Conservation (phyloP, 2,888 invertebrate genomes). For the Hedya salicella region DNA sequence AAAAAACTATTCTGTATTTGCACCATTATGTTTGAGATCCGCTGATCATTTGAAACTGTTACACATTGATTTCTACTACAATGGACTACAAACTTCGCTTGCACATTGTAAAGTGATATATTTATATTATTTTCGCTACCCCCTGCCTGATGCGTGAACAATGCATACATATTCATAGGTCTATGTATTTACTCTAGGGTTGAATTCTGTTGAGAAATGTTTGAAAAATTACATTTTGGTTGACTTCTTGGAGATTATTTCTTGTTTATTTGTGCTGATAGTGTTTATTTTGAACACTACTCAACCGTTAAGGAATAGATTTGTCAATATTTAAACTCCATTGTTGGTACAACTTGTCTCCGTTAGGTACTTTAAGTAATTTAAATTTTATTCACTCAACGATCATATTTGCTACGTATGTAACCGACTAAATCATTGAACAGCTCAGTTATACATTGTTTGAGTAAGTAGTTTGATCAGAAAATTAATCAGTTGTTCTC, state of each 20-base stretch:
- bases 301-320: slow-evolving; percentile 37
- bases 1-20: too few species aligned
- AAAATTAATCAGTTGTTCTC: too few species aligned
- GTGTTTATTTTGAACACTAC: slow-evolving; percentile 58
- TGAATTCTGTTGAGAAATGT: slow-evolving; percentile 54
- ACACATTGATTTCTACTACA: slow-evolving; percentile 78
- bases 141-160: slow-evolving; percentile 66
- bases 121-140: slow-evolving; percentile 78
- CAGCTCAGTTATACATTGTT: too few species aligned
- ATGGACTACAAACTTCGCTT: slow-evolving; percentile 75
- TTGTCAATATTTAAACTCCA: slow-evolving; percentile 35
- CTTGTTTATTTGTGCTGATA: slow-evolving; percentile 59
- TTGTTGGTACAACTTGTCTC: not conserved
- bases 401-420: too few species aligned
- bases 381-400: not conserved
- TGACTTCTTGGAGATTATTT: slow-evolving; percentile 63
- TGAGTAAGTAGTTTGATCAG: too few species aligned
- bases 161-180: slow-evolving; percentile 62
- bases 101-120: slow-evolving; percentile 81
- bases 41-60: slow-evolving; percentile 56
- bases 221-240: slow-evolving; percentile 79
- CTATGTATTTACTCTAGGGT: slow-evolving; percentile 53
- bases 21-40: slow-evolving; percentile 61
- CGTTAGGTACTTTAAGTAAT: not conserved
- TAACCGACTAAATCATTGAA: too few species aligned